A percentile compares a stretch with the other conserved stretches of the same genome.
Evolutionary conservation across 2,797 vertebrate species (phyloP).

Genomic region (Alectoris magna): DNA sequence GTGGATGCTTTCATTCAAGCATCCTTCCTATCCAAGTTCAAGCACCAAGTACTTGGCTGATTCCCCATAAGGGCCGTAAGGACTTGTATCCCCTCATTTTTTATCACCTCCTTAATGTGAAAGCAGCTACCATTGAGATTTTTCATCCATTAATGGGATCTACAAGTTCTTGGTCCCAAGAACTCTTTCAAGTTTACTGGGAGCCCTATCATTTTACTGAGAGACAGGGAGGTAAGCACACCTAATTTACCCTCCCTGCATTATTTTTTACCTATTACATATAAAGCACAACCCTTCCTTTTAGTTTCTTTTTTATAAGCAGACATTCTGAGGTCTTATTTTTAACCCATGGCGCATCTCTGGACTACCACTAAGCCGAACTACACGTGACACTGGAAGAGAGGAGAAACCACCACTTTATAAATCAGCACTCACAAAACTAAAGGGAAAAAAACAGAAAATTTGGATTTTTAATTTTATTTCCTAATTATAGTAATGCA

Average conservation of each 20-base stretch:
- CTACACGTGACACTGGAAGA: background rate
- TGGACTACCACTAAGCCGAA: background rate
- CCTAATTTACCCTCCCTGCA: background rate
- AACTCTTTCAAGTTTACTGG: background rate
- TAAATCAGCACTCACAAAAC: background rate
- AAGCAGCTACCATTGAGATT: background rate
- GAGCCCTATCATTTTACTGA: background rate
- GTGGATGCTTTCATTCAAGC: background rate
- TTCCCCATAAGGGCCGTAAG: background rate
- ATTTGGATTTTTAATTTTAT: background rate
- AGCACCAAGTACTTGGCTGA: accelerated
- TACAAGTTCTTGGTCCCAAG: background rate
- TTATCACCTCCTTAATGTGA: background rate
- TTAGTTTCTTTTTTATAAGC: background rate
- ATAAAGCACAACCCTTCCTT: background rate
- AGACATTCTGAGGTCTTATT: background rate
- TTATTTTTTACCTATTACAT: background rate
- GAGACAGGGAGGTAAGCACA: background rate
- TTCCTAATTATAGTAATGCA: background rate
- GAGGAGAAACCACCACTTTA: background rate
- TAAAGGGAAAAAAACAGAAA: background rate
- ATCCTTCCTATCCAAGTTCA: background rate
- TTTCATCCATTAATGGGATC: background rate
- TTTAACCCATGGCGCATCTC: background rate
- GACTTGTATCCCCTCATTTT: background rate